Conservation (phyloP, 2,888 invertebrate species). For the Eretmocerus hayati region DNA sequence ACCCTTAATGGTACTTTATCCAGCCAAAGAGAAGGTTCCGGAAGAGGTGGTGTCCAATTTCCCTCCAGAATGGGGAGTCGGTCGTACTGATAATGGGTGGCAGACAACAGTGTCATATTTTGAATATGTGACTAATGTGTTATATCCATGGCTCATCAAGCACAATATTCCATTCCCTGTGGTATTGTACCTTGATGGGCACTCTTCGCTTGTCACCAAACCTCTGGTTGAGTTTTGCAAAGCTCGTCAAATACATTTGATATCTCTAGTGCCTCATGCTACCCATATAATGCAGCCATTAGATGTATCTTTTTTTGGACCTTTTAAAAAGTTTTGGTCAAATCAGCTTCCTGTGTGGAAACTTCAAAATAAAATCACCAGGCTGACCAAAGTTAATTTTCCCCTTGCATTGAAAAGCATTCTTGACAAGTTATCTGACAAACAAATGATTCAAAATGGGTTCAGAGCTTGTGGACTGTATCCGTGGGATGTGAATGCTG, state of each 20-base stretch:
- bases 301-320: constrained; percentile 7
- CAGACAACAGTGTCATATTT: constrained; percentile 26
- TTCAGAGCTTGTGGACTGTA: constrained; percentile 8
- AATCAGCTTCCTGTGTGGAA: constrained; percentile 3
- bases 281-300: constrained; percentile 9
- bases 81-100: constrained; percentile 27
- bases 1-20: constrained; percentile 4
- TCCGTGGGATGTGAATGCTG: constrained; percentile 1
- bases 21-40: constrained; percentile 15
- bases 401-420: constrained; percentile 11
- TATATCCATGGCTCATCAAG: constrained; percentile 24
- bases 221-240: background rate
- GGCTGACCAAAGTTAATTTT: constrained; percentile 9
- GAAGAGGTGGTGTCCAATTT: constrained; percentile 25
- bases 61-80: constrained; percentile 22
- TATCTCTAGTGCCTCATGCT: constrained; percentile 1
- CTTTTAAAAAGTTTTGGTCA: constrained; percentile 6
- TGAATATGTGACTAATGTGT: constrained; percentile 24
- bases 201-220: constrained; percentile 23
- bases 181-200: constrained; percentile 29
- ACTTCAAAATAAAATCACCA: background rate
- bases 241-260: constrained; percentile 1
- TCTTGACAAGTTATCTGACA: constrained; percentile 1
- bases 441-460: constrained; percentile 9
- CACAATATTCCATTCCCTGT: constrained; percentile 23